Evolutionary conservation across 2,113 vertebrate species (phyloP).

Genomic region (Neogobius melanostomus): DNA sequence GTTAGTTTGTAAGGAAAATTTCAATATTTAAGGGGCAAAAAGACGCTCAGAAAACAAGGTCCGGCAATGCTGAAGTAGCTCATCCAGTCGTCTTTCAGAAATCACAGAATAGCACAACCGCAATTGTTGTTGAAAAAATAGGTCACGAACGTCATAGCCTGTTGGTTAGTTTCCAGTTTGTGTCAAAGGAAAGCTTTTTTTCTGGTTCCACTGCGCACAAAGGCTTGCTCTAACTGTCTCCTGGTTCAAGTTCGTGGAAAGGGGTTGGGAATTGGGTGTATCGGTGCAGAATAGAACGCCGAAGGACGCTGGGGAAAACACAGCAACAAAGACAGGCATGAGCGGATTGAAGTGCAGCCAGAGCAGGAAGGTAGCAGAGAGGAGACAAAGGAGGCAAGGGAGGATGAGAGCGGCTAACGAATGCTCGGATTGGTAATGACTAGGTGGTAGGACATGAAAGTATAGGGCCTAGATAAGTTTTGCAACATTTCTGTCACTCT

Average conservation of each 20-base stretch:
- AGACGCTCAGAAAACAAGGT: not conserved
- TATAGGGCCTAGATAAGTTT: conserved; percentile 24
- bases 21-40: no score
- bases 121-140: not conserved
- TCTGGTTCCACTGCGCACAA: not conserved
- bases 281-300: conserved; percentile 24
- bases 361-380: conserved; percentile 33
- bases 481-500: conserved; percentile 42
- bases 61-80: not conserved
- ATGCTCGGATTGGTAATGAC: conserved; percentile 6
- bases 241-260: conserved; percentile 2
- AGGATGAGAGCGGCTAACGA: conserved; percentile 15
- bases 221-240: not conserved
- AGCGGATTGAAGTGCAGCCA: conserved; percentile 41
- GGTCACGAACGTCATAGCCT: not conserved
- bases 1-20: no score
- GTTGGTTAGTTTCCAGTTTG: not conserved
- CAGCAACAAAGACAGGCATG: conserved; percentile 36
- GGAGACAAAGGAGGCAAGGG: conserved; percentile 15
- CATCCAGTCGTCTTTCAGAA: not conserved
- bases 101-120: not conserved
- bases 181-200: not conserved
- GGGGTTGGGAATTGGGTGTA: conserved; percentile 1
- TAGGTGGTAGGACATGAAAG: not conserved
- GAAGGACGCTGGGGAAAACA: conserved; percentile 25